Evolutionary conservation across 2,113 vertebrate species (phyloP).

Genomic region (Lagopus muta): DNA sequence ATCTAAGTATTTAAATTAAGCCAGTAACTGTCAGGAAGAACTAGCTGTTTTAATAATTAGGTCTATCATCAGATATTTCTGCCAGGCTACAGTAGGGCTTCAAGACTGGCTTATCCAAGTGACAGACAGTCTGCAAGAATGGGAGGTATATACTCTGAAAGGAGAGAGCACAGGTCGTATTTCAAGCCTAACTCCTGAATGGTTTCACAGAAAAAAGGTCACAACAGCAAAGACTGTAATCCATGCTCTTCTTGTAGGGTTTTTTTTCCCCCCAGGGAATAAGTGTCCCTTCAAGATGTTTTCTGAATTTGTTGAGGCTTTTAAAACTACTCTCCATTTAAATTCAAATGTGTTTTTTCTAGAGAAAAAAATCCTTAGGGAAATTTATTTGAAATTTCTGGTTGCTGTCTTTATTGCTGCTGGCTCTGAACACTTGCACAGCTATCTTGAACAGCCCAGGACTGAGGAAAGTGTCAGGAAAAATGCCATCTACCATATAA

Average conservation of each 20-base stretch:
- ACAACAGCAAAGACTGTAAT: neutral
- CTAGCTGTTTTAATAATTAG: neutral
- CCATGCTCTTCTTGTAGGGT: neutral
- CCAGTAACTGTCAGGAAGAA: neutral
- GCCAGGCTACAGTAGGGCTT: neutral
- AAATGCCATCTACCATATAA: neutral
- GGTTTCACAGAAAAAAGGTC: neutral
- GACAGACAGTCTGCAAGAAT: neutral
- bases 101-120: neutral
- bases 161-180: neutral
- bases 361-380: slow-evolving; percentile 7
- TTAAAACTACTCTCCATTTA: neutral
- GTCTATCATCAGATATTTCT: neutral
- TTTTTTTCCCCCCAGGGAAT: neutral
- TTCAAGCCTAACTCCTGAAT: neutral
- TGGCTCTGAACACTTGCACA: neutral
- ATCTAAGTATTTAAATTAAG: neutral
- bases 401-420: neutral
- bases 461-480: neutral
- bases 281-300: neutral
- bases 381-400: slow-evolving; percentile 38
- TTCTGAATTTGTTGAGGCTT: neutral
- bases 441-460: neutral
- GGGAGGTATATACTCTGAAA: neutral
- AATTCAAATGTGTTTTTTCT: neutral